Conservation (phyloP, 2,113 vertebrate species). For the Melanocharis versteri region DNA sequence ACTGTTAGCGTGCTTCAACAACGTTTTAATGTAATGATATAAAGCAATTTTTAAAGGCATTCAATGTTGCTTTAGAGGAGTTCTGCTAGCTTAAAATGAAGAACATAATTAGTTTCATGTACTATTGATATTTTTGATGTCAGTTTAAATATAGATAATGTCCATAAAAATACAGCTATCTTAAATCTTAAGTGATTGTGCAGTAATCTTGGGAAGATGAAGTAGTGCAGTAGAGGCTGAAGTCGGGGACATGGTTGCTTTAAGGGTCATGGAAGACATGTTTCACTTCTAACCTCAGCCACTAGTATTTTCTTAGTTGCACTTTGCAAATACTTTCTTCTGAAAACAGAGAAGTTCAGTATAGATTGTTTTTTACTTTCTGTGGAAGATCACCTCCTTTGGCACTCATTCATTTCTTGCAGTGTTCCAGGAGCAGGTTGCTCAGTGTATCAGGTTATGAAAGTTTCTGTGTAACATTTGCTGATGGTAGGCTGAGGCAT, state of each 20-base stretch:
- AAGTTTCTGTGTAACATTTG: neutral
- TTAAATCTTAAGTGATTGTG: neutral
- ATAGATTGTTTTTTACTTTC: neutral
- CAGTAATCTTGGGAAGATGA: neutral
- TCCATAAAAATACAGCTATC: neutral
- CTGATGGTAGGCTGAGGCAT: neutral
- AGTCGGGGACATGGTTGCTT: neutral
- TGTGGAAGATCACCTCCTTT: neutral
- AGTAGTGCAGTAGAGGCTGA: neutral
- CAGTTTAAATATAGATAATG: neutral
- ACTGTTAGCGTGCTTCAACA: neutral
- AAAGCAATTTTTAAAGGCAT: neutral
- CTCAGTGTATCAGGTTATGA: neutral
- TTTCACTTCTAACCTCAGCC: neutral
- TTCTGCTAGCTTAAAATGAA: neutral
- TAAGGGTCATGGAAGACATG: neutral
- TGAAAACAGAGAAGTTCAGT: neutral
- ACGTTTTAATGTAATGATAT: neutral
- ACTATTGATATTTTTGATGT: neutral
- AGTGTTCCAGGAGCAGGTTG: neutral
- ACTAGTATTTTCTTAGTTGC: neutral
- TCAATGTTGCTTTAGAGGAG: neutral
- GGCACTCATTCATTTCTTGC: neutral
- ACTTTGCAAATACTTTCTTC: neutral
- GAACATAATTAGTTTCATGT: neutral